phyloP scores from a whole-genome alignment of 2,888 invertebrate genomes.

The Drosophila cracens region DNA sequence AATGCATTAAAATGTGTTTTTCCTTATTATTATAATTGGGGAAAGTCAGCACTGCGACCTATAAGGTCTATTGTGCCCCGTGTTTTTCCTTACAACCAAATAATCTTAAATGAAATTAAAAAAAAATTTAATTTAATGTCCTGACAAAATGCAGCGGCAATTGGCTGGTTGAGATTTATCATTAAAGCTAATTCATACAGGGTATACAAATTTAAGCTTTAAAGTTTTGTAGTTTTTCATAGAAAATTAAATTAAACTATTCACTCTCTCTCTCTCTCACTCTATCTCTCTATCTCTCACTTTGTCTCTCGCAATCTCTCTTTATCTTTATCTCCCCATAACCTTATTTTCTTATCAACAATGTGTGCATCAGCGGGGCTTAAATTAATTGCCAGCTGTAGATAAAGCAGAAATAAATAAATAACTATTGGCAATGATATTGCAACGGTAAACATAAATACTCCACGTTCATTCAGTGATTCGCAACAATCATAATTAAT shows the following conservation, averaged over 20 bases:
- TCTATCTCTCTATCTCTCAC: background rate
- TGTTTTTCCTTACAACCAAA: accelerated
- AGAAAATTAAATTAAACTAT: background rate
- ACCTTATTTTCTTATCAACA: background rate
- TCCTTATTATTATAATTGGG: too few species aligned
- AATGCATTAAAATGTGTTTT: background rate
- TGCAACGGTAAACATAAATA: background rate
- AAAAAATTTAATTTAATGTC: too few species aligned
- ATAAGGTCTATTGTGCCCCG: too few species aligned
- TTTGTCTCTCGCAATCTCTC: background rate
- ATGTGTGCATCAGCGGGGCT: background rate
- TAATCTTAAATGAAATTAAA: background rate
- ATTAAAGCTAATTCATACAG: background rate
- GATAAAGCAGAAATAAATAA: background rate
- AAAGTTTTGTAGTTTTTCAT: conserved; percentile 50
- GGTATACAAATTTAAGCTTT: conserved; percentile 35
- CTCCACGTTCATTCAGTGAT: background rate
- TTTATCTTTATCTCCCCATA: background rate
- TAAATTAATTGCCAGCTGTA: background rate
- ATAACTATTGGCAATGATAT: background rate
- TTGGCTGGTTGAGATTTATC: background rate
- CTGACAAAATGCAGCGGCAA: too few species aligned
- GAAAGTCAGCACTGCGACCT: too few species aligned
- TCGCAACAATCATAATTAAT: background rate
- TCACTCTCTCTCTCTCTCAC: background rate